These are phyloP conservation scores for Isotomurus palustris DNA, from an alignment of 2,888 invertebrate species.

Conservation along the genomic window DNA sequence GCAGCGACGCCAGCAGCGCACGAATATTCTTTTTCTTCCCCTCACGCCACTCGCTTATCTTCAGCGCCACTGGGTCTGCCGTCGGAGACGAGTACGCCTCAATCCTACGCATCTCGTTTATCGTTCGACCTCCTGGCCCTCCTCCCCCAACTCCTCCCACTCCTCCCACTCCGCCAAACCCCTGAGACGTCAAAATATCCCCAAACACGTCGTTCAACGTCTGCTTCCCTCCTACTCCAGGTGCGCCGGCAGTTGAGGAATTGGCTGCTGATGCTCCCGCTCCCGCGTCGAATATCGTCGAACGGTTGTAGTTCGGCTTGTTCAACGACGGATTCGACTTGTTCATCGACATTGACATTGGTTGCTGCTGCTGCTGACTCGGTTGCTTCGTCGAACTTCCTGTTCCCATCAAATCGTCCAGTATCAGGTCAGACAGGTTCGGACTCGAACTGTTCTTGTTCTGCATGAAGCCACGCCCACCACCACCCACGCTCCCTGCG, in stretches of 20 bases:
- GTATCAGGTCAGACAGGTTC: constrained; percentile 35
- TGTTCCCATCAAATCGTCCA: constrained; percentile 28
- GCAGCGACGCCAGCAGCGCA: constrained; percentile 88
- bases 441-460: constrained; percentile 39
- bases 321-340: constrained; percentile 32
- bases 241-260: constrained; percentile 15
- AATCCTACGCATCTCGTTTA: constrained; percentile 40
- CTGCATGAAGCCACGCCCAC: constrained; percentile 10
- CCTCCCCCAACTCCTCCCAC: constrained; percentile 16
- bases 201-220: constrained; percentile 43
- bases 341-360: constrained; percentile 6
- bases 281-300: constrained; percentile 28
- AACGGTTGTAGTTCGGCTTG: constrained; percentile 34
- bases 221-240: no score
- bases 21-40: constrained; percentile 96
- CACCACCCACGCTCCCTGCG: not conserved
- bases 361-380: constrained; percentile 1
- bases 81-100: constrained; percentile 33
- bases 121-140: constrained; percentile 28
- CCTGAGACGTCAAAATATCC: constrained; percentile 41
- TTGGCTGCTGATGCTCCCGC: constrained; percentile 7
- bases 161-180: constrained; percentile 30
- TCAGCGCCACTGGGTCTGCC: constrained; percentile 34
- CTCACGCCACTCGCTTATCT: constrained; percentile 68
- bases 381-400: not conserved